These are phyloP conservation scores for Coptodon bakossiorum DNA, from an alignment of 2,113 vertebrate genomes.

Conservation along the genomic window DNA sequence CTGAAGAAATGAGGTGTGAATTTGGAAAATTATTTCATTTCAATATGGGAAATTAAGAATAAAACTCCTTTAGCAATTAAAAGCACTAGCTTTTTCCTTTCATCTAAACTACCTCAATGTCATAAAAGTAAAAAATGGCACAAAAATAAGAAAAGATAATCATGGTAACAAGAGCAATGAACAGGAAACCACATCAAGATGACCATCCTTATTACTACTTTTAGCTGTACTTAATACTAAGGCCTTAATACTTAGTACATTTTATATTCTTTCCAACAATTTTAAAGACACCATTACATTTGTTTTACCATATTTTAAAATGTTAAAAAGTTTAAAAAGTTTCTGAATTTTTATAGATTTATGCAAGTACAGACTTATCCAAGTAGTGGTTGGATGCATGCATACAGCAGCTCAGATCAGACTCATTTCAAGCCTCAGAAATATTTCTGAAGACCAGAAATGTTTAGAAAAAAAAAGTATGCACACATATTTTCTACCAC, in stretches of 20 bases:
- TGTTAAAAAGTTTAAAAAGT: not conserved
- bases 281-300: not conserved
- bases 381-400: not conserved
- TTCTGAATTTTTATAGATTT: not conserved
- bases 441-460: not conserved
- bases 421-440: not conserved
- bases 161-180: not conserved
- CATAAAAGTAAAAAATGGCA: not conserved
- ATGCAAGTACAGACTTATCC: not conserved
- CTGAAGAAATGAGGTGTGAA: not conserved
- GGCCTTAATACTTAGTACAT: not conserved
- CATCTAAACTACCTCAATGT: not conserved
- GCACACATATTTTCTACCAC: rapidly evolving
- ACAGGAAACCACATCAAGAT: not conserved
- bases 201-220: not conserved
- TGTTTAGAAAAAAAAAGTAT: not conserved
- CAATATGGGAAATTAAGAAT: not conserved
- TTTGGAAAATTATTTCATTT: not conserved
- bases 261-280: not conserved
- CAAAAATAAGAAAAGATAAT: not conserved
- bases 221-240: not conserved
- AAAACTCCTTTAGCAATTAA: not conserved
- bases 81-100: not conserved
- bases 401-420: not conserved
- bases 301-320: not conserved